Evolutionary conservation across 2,888 invertebrate genomes (phyloP), one percentile per base, ranked within the genome.

Genomic region (Ennomos quercinarius): DNA sequence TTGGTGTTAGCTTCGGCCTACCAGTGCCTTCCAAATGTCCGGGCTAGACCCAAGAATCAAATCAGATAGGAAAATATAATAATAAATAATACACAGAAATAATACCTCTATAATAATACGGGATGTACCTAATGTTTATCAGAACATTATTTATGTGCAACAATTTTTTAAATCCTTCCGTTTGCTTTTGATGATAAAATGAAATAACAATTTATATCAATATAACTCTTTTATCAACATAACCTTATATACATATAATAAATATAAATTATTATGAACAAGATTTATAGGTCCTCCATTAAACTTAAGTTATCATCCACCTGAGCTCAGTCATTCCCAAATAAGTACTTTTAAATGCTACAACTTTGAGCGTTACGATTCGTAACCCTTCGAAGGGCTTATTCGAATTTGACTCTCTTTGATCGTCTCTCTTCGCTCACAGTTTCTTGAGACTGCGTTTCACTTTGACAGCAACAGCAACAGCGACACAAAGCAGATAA

Each of bases 371-470:
- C 10, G 38, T 44, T 56, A 43, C 39, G 43, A 48, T 38, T 38
- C 44, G 48, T 13, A 47, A 55, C 10, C 35, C n/a, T 44, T 44
- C 12, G 39, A 12, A 13, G 3, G n/a, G 34, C n/a, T 80, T 69
- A 91, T 76, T 92, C 91, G 71, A 92, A 91, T 67, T 92, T 92
- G 0, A 92, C 91, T 75, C 89, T 80, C 71, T 85, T 91, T 27
- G 79, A 76, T 69, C 76, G 76, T 68, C 76, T 83, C 63, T 86
- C 84, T 53, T 87, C 89, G 13, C 66, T 64, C 10, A 65, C 36
- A 12, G 64, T 63, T n/a, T 63, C 63, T 62, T 77, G 72, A n/a
- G 72, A 49, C 46, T 67, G 71, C 3, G 62, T 58, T 41, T 83
- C 79, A 8, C 65, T 78, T 48, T 67, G 73, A 58, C 81, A 88